A percentile compares a stretch with the other conserved stretches of the same genome.
phyloP scores from a whole-genome alignment of 1,140 invertebrate genomes.

The Gryllus bimaculatus region DNA sequence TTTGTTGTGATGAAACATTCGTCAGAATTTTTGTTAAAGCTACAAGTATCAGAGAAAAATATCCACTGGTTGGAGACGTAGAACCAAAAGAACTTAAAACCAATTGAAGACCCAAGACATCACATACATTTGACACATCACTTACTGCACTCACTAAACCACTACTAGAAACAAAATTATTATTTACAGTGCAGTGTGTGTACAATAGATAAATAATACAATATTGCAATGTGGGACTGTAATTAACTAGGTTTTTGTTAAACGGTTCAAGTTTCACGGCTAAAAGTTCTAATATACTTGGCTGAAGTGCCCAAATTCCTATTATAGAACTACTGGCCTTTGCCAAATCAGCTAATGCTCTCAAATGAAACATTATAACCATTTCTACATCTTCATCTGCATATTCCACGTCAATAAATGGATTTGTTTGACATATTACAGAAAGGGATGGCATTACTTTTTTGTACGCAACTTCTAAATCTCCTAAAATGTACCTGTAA shows the following conservation, averaged over 20 bases:
- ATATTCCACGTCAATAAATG: slow-evolving; percentile 36
- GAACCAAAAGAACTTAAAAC: slow-evolving; percentile 33
- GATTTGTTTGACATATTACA: slow-evolving; percentile 39
- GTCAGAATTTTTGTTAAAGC: slow-evolving; percentile 50
- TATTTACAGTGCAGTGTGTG: slow-evolving; percentile 75
- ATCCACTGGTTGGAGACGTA: slow-evolving; percentile 61
- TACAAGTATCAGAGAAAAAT: slow-evolving; percentile 67
- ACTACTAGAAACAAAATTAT: slow-evolving; percentile 81
- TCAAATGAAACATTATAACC: slow-evolving; percentile 64
- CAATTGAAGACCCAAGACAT: slow-evolving; percentile 46
- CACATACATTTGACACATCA: slow-evolving; percentile 41
- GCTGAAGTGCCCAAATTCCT: slow-evolving; percentile 87
- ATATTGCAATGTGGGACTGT: slow-evolving; percentile 58
- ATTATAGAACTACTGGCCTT: slow-evolving; percentile 79
- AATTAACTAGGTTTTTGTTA: slow-evolving; percentile 46
- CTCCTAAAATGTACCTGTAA: slow-evolving; percentile 67
- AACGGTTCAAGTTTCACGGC: slow-evolving; percentile 61
- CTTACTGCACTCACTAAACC: slow-evolving; percentile 55
- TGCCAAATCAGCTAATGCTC: slow-evolving; percentile 73
- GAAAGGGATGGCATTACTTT: slow-evolving; percentile 45
- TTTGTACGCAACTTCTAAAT: slow-evolving; percentile 56
- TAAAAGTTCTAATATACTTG: slow-evolving; percentile 79
- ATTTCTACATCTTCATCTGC: slow-evolving; percentile 49
- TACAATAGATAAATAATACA: slow-evolving; percentile 65
- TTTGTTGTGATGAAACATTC: slow-evolving; percentile 18